Conservation (phyloP, 2,888 invertebrate genomes). For the Scelioninae gen. 1 region DNA sequence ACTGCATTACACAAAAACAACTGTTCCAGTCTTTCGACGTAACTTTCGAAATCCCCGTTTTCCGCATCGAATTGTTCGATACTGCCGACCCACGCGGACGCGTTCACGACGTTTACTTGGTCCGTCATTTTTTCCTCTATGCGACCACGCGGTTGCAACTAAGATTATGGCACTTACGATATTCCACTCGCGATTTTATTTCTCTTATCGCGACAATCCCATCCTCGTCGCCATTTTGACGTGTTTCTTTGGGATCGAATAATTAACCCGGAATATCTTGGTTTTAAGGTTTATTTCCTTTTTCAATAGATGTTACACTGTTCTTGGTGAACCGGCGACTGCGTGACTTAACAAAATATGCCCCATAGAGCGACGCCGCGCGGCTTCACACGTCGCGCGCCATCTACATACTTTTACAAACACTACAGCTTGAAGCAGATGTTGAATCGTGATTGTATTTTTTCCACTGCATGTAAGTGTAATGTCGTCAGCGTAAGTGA, state of each 20-base stretch:
- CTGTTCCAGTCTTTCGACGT: constrained; percentile 11
- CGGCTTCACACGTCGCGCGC: no score
- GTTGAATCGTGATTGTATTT: constrained; percentile 19
- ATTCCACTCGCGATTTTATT: constrained; percentile 15
- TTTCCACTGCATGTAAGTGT: constrained; percentile 47
- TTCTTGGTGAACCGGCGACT: no score
- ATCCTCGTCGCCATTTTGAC: constrained; percentile 3
- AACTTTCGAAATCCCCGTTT: constrained; percentile 3
- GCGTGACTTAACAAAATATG: no score
- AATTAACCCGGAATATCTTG: no score
- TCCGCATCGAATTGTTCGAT: constrained; percentile 16
- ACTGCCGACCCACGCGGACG: constrained; percentile 12
- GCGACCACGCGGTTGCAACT: background rate
- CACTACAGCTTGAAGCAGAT: background rate
- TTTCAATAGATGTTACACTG: no score
- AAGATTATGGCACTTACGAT: background rate
- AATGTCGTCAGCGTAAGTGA: constrained; percentile 55
- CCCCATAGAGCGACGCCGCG: no score
- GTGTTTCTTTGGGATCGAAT: background rate
- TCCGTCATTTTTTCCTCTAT: background rate
- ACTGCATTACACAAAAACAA: background rate
- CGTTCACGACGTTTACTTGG: background rate
- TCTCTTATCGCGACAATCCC: background rate
- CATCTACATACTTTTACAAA: no score
- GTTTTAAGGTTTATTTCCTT: no score